Conservation (phyloP, 2,797 vertebrate species). For the Lemur catta region DNA sequence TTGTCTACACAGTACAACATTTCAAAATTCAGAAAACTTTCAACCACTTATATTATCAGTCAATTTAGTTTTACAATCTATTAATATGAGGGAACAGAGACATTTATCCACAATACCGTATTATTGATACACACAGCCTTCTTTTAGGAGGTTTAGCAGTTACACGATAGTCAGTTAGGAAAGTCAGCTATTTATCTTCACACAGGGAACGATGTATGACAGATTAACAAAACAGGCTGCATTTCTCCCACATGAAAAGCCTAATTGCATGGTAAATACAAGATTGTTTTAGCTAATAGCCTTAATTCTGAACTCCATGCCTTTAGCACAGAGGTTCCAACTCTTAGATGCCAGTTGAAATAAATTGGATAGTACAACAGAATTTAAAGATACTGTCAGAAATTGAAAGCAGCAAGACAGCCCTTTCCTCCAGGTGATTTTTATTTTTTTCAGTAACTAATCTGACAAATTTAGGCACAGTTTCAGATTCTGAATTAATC, state of each 20-base stretch:
- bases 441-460: neutral
- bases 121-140: neutral
- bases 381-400: conserved; percentile 4
- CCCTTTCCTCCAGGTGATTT: neutral
- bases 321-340: neutral
- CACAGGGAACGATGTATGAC: neutral
- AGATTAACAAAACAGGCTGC: neutral
- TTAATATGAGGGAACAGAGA: neutral
- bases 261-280: neutral
- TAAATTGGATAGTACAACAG: neutral
- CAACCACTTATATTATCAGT: neutral
- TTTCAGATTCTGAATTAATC: conserved; percentile 22
- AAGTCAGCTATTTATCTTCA: neutral
- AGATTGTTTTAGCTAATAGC: neutral
- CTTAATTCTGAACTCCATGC: neutral
- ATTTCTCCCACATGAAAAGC: neutral
- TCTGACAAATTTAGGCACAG: neutral
- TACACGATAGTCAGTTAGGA: neutral
- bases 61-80: neutral
- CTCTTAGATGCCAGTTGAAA: neutral
- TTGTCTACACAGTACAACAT: neutral
- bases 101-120: neutral
- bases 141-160: neutral
- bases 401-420: neutral
- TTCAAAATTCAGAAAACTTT: neutral